Evolutionary conservation across 2,888 invertebrate species (phyloP).

Genomic region (Micoletzkya japonica): DNA sequence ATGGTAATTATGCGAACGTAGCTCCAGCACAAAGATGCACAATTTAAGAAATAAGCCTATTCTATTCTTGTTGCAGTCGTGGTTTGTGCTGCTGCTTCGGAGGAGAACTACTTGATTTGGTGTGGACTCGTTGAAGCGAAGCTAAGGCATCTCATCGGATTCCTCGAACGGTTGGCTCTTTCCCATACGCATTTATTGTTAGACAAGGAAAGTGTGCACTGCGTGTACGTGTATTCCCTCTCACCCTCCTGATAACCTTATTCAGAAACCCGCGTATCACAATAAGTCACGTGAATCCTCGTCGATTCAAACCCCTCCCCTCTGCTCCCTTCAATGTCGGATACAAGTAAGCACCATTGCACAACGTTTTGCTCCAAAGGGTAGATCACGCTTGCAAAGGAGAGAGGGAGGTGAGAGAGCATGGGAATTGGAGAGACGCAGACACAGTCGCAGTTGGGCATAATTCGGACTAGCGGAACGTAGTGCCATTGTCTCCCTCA

Average conservation of each 20-base stretch:
- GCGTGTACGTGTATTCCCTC: neutral
- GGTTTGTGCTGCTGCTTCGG: slow-evolving; percentile 9
- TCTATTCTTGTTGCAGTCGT: slow-evolving; percentile 60
- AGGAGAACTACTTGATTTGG: slow-evolving; percentile 33
- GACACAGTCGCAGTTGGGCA: too few species aligned
- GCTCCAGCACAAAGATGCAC: too few species aligned
- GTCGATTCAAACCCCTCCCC: slow-evolving; percentile 74
- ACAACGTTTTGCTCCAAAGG: too few species aligned
- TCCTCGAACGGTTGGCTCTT: slow-evolving; percentile 13
- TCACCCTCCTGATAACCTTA: slow-evolving; percentile 64
- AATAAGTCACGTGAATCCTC: slow-evolving; percentile 92
- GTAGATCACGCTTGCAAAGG: too few species aligned
- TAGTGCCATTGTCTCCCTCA: neutral
- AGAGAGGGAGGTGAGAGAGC: too few species aligned
- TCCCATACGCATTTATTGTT: neutral
- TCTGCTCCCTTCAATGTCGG: slow-evolving; percentile 35
- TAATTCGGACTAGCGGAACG: too few species aligned
- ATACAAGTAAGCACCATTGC: slow-evolving; percentile 40
- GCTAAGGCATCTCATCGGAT: slow-evolving; percentile 82
- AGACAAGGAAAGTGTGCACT: neutral
- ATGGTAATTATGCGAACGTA: too few species aligned
- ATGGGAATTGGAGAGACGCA: too few species aligned
- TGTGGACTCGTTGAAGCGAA: slow-evolving; percentile 79
- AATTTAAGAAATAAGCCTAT: too few species aligned
- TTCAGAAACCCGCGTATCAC: slow-evolving; percentile 81